These are phyloP conservation scores for Mesitornis unicolor DNA, from an alignment of 2,113 vertebrate species.

Conservation along the genomic window DNA sequence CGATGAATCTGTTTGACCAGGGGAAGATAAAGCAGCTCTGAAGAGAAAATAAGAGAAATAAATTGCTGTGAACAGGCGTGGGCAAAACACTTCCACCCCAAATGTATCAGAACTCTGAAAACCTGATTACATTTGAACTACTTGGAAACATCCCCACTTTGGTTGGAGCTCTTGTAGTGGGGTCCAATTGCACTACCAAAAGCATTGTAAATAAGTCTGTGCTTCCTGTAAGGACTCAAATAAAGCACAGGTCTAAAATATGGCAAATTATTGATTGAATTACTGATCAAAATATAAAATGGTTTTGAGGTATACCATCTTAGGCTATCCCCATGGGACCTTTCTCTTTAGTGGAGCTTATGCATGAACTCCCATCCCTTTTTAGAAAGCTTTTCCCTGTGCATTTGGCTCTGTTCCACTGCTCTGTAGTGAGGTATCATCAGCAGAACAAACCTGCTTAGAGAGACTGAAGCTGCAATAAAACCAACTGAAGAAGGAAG, in stretches of 20 bases:
- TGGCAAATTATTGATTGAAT: neutral
- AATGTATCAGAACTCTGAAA: neutral
- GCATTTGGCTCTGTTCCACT: fast-evolving
- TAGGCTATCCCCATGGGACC: neutral
- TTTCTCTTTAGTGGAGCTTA: neutral
- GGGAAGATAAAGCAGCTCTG: neutral
- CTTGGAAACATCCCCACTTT: neutral
- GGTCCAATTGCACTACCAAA: neutral
- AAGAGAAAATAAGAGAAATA: neutral
- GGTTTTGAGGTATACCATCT: neutral
- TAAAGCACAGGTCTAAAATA: neutral
- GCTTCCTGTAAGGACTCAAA: neutral
- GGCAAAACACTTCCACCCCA: neutral
- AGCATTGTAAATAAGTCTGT: neutral
- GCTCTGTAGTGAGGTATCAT: neutral
- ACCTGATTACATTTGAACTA: neutral
- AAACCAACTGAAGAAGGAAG: neutral
- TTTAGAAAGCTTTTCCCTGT: neutral
- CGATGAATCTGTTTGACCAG: neutral
- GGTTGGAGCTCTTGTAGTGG: neutral
- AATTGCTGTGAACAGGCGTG: neutral
- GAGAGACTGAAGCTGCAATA: neutral
- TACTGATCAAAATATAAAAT: neutral
- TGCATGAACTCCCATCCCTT: neutral
- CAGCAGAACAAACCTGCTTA: neutral